These are phyloP conservation scores for Dromococcyx pavoninus DNA, from an alignment of 2,797 vertebrate species.

Conservation along the genomic window DNA sequence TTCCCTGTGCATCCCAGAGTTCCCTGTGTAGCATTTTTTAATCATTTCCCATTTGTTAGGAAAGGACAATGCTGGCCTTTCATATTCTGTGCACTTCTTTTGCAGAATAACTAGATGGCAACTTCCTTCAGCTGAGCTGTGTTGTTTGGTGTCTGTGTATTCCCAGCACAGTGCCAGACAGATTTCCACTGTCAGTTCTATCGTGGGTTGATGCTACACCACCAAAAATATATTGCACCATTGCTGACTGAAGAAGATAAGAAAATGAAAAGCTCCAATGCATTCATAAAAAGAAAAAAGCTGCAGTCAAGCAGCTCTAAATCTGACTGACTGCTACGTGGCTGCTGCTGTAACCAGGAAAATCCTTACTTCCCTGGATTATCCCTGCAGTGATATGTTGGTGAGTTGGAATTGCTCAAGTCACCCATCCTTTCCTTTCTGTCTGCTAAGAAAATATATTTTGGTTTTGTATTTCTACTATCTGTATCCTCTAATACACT, in stretches of 20 bases:
- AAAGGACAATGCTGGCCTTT: not conserved
- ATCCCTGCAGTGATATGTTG: not conserved
- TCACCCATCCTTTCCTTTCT: not conserved
- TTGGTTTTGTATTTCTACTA: not conserved
- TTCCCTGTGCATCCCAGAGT: not conserved
- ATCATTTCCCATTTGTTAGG: not conserved
- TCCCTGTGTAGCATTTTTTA: not conserved
- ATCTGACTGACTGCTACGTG: not conserved
- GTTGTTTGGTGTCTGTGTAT: not conserved
- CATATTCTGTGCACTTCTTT: not conserved
- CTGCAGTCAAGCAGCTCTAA: not conserved
- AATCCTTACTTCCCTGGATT: not conserved
- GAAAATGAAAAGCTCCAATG: not conserved
- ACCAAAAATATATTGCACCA: not conserved
- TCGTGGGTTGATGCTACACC: accelerated
- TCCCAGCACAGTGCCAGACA: not conserved
- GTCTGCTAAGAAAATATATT: not conserved
- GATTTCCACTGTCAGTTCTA: not conserved
- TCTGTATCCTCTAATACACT: not conserved
- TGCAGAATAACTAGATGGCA: not conserved
- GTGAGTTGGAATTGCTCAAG: not conserved
- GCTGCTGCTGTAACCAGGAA: not conserved
- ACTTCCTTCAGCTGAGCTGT: not conserved
- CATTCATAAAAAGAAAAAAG: not conserved
- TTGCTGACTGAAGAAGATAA: not conserved